These are phyloP conservation scores for Anarsia innoxiella DNA, from an alignment of 2,888 invertebrate genomes.

Conservation along the genomic window DNA sequence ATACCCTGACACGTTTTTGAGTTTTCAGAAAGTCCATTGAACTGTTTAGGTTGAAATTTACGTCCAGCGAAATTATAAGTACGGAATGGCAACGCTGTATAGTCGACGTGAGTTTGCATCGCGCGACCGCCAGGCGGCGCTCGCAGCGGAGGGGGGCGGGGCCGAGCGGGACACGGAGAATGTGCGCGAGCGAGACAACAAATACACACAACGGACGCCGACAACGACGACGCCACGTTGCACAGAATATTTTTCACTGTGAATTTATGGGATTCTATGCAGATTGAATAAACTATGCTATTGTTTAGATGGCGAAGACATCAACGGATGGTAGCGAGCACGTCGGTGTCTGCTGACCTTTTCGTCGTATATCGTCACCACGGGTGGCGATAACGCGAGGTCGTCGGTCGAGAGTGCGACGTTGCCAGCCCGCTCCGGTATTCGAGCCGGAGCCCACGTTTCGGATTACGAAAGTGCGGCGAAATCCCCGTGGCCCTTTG, in stretches of 20 bases:
- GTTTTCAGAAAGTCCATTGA: constrained; percentile 74
- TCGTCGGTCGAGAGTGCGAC: constrained; percentile 63
- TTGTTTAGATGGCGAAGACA: constrained; percentile 61
- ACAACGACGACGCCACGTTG: constrained; percentile 23
- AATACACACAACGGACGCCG: constrained; percentile 1
- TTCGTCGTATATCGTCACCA: constrained; percentile 58
- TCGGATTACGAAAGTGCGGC: constrained; percentile 55
- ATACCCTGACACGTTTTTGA: constrained; percentile 56
- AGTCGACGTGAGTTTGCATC: constrained; percentile 57
- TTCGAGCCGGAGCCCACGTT: constrained; percentile 40
- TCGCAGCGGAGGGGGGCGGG: constrained; percentile 54
- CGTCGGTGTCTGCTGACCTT: constrained; percentile 61
- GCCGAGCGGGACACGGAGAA: constrained; percentile 49
- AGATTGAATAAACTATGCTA: constrained; percentile 50
- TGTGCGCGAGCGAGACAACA: constrained; percentile 56
- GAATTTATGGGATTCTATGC: constrained; percentile 51
- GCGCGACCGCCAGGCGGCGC: constrained; percentile 64
- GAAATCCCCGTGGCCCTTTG: constrained; percentile 52
- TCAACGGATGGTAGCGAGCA: constrained; percentile 47
- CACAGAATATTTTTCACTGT: constrained; percentile 44
- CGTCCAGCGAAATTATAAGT: constrained; percentile 75
- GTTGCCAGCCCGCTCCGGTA: constrained; percentile 61
- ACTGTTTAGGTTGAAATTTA: constrained; percentile 74
- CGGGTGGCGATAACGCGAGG: constrained; percentile 66
- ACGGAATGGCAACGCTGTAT: constrained; percentile 75